phyloP scores from a whole-genome alignment of 2,113 vertebrate species.

The Forbesichthys papilliferus region DNA sequence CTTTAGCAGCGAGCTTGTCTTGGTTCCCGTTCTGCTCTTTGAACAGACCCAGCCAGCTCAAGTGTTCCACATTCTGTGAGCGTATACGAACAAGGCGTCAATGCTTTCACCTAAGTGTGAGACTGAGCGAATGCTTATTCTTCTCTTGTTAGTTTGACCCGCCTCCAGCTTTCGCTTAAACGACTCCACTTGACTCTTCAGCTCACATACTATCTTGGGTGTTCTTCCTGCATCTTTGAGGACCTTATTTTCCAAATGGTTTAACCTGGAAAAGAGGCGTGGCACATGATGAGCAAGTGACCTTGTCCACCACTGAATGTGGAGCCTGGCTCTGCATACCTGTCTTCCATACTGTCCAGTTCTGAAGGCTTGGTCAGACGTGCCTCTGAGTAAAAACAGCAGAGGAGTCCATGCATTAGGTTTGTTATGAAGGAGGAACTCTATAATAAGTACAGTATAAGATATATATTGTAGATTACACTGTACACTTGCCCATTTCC shows the following conservation, averaged over 20 bases:
- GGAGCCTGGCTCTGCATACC: conserved; percentile 13
- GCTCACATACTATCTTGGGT: conserved; percentile 52
- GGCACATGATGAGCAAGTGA: neutral
- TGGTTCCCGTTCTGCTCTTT: conserved; percentile 42
- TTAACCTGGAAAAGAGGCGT: conserved; percentile 38
- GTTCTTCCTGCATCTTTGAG: conserved; percentile 36
- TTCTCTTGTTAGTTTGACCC: neutral
- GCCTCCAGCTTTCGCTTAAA: conserved; percentile 72
- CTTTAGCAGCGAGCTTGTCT: conserved; percentile 32
- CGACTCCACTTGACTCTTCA: conserved; percentile 63
- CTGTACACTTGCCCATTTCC: too few species aligned
- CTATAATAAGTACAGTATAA: too few species aligned
- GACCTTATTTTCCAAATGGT: conserved; percentile 59
- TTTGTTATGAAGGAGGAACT: too few species aligned
- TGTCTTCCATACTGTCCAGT: conserved; percentile 52
- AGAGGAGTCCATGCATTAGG: neutral
- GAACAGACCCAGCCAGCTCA: conserved; percentile 73
- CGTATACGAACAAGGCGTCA: neutral
- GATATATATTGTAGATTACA: too few species aligned
- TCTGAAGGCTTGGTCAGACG: conserved; percentile 26
- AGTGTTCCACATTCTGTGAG: conserved; percentile 59
- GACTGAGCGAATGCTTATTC: neutral
- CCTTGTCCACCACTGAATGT: neutral
- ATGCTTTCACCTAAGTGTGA: neutral
- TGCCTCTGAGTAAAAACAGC: neutral